phyloP scores from a whole-genome alignment of 2,888 invertebrate species.

The Lasioglossum figueresi region DNA sequence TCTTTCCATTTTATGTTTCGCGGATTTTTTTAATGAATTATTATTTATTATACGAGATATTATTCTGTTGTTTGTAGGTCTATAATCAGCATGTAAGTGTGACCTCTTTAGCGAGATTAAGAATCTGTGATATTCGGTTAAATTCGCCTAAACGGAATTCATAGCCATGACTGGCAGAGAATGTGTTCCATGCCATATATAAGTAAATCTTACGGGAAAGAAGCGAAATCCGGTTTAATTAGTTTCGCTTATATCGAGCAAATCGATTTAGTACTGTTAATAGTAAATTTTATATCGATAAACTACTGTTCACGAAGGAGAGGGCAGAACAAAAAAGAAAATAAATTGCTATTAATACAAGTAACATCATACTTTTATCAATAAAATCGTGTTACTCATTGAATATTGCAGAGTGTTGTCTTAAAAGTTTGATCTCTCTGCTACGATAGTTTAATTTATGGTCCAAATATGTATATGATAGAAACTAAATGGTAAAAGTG shows the following conservation, averaged over 20 bases:
- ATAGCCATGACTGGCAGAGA: slow-evolving; percentile 30
- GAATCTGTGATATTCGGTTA: slow-evolving; percentile 61
- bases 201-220: slow-evolving; percentile 30
- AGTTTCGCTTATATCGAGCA: slow-evolving; percentile 32
- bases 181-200: slow-evolving; percentile 41
- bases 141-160: slow-evolving; percentile 51
- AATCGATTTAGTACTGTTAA: slow-evolving; percentile 45
- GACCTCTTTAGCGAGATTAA: slow-evolving; percentile 54
- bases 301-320: slow-evolving; percentile 7
- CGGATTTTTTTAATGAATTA: not conserved
- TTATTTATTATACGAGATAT: not conserved
- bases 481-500: slow-evolving; percentile 14
- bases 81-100: not conserved
- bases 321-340: not conserved
- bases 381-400: slow-evolving; percentile 39
- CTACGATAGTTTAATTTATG: slow-evolving; percentile 42
- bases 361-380: slow-evolving; percentile 43
- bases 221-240: slow-evolving; percentile 29
- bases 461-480: slow-evolving; percentile 26
- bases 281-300: slow-evolving; percentile 41
- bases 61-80: not conserved
- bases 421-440: slow-evolving; percentile 51
- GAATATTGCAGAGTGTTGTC: slow-evolving; percentile 31
- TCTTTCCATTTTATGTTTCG: not conserved
- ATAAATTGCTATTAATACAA: slow-evolving; percentile 19